Evolutionary conservation across 1,140 invertebrate species (phyloP), one percentile per base, ranked within the genome.

Genomic region (Papilio helenus): DNA sequence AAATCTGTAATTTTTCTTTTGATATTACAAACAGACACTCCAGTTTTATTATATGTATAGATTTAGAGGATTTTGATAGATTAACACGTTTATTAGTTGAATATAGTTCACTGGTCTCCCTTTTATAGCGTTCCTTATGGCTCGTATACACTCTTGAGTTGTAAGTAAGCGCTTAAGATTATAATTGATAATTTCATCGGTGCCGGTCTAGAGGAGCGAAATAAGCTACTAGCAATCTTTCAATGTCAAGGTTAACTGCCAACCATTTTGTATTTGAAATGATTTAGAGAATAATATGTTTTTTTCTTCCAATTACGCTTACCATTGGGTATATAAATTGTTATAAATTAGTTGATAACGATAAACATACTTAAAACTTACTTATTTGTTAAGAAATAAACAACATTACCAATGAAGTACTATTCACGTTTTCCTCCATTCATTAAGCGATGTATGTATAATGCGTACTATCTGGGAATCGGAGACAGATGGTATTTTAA

Each of bases 401-500:
- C 4, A 46, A 18, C 18, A 49, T 4, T 49, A 18, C 46, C 5
- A 61, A 61, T 26, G 0, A 61, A 61, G 14, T 18, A 16, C 9
- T 3, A 8, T 14, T 26, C 26, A 29, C n/a, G 3, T 23, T 39
- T 39, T 39, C 34, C 34, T 39, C 34, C 10, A 61, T 61, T 61
- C 20, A 61, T 61, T 61, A 61, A 16, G 20, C 8, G 20, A 61
- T 61, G 58, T 61, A 26, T 61, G 14, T 61, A 23, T 61, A 2
- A 26, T 0, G 4, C 23, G 26, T 26, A 4, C 26, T 68, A 68
- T 68, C 12, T 68, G 26, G 18, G 61, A 68, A 68, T 68, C 23
- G 26, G 23, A 68, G 26, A 68, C 61, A 29, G 61, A 68, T 68
- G 61, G 23, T 16, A 68, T 68, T 68, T 68, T 68, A 68, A 68